Percentiles rank a stretch among this genome's conserved stretches.
These are phyloP conservation scores for Chelonus insularis DNA, from an alignment of 1,140 invertebrate species.

Conservation along the genomic window DNA sequence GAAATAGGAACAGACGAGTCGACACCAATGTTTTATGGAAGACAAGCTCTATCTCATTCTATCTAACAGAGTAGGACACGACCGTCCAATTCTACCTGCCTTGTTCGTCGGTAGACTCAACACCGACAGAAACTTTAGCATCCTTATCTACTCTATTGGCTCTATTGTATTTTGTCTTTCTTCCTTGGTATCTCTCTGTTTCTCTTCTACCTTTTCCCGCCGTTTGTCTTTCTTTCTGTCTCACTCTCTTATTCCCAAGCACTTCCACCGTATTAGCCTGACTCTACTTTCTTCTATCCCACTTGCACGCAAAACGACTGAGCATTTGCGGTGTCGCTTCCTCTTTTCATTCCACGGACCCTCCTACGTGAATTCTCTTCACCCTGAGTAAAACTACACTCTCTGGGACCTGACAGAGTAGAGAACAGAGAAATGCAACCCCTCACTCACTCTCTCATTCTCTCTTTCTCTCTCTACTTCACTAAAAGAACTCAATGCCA, in stretches of 20 bases:
- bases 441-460: no score
- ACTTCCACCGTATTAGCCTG: constrained; percentile 16
- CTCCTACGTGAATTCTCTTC: background rate
- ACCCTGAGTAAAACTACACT: background rate
- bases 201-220: background rate
- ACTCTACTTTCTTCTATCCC: constrained; percentile 21
- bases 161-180: constrained; percentile 31
- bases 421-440: background rate
- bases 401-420: background rate
- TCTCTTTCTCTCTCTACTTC: no score
- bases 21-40: constrained; percentile 21
- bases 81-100: constrained; percentile 27
- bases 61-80: constrained; percentile 1
- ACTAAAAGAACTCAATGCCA: no score
- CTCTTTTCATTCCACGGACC: constrained; percentile 15
- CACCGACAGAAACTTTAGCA: constrained; percentile 21
- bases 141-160: constrained; percentile 32
- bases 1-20: background rate
- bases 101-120: constrained; percentile 13
- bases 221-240: background rate
- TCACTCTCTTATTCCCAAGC: constrained; percentile 1
- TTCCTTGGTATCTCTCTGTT: constrained; percentile 20
- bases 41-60: constrained; percentile 1
- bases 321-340: background rate
- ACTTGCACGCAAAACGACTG: background rate